phyloP scores from a whole-genome alignment of 2,888 invertebrate species.

The Napeogenes sylphis region DNA sequence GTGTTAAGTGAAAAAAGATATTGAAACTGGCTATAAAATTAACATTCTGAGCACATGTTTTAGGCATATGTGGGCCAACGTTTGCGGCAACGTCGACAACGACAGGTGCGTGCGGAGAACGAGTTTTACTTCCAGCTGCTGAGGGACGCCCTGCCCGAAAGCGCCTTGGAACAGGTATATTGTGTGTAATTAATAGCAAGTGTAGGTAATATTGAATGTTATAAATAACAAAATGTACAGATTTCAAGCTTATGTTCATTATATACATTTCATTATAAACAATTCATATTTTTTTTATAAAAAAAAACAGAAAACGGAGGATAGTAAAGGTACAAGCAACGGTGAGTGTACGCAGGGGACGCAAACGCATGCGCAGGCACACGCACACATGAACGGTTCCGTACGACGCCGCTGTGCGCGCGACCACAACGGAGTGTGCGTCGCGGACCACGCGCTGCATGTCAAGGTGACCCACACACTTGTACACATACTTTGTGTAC shows the following conservation, averaged over 20 bases:
- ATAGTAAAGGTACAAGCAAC: slow-evolving; percentile 4
- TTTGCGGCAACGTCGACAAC: slow-evolving; percentile 93
- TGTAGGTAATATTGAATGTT: too few relatives aligned
- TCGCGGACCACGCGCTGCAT: slow-evolving; percentile 44
- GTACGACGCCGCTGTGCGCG: slow-evolving; percentile 47
- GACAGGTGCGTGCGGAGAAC: slow-evolving; percentile 95
- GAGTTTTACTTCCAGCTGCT: slow-evolving; percentile 95
- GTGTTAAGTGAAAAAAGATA: background rate
- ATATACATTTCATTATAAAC: too few relatives aligned
- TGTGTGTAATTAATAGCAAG: too few relatives aligned
- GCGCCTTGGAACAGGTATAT: slow-evolving; percentile 53
- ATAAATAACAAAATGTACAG: too few relatives aligned
- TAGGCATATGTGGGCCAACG: slow-evolving; percentile 88
- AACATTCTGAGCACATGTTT: background rate
- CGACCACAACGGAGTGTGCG: slow-evolving; percentile 55
- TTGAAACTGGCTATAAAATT: too few relatives aligned
- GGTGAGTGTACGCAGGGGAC: slow-evolving; percentile 16
- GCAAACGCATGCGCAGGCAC: slow-evolving; percentile 2
- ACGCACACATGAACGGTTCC: slow-evolving; percentile 50
- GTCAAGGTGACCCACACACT: slow-evolving; percentile 43
- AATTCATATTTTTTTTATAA: too few relatives aligned
- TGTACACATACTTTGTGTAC: background rate
- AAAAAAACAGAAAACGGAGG: background rate
- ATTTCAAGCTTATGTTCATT: too few relatives aligned
- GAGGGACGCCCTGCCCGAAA: slow-evolving; percentile 90